phyloP scores from a whole-genome alignment of 2,797 vertebrate genomes.

The Aselliscus stoliczkanus region DNA sequence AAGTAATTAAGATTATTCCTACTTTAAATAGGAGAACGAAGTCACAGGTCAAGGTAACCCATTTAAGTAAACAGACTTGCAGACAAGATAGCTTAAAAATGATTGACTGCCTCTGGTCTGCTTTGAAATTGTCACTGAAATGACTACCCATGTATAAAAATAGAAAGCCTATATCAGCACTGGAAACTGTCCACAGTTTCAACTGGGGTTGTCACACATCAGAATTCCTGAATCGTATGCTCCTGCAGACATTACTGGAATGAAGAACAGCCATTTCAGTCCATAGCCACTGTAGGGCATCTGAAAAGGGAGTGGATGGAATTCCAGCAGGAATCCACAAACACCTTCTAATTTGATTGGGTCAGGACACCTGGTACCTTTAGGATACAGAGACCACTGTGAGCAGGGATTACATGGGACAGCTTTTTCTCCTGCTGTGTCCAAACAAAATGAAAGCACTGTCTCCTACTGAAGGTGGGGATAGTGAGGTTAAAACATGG shows the following conservation, averaged over 20 bases:
- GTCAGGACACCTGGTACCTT: not conserved
- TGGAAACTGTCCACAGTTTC: not conserved
- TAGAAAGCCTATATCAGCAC: not conserved
- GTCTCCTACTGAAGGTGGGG: not conserved
- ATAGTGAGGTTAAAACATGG: not conserved
- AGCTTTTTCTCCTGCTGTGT: not conserved
- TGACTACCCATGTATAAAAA: not conserved
- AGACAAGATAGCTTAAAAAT: not conserved
- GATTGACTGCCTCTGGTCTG: not conserved
- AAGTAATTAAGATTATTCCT: not conserved
- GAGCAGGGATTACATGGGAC: not conserved
- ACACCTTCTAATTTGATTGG: not conserved
- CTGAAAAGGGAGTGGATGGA: not conserved
- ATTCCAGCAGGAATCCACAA: not conserved
- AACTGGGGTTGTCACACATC: not conserved
- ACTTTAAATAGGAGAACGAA: conserved; percentile 24
- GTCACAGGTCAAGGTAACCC: not conserved
- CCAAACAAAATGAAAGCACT: not conserved
- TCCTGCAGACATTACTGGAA: not conserved
- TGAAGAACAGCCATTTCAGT: not conserved
- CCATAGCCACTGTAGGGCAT: not conserved
- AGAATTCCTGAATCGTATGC: not conserved
- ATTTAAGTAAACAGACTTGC: conserved; percentile 12
- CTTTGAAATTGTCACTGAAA: conserved; percentile 33
- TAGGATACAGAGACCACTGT: not conserved